These are phyloP conservation scores for Rachycentron canadum DNA, from an alignment of 2,797 vertebrate genomes.

Conservation along the genomic window DNA sequence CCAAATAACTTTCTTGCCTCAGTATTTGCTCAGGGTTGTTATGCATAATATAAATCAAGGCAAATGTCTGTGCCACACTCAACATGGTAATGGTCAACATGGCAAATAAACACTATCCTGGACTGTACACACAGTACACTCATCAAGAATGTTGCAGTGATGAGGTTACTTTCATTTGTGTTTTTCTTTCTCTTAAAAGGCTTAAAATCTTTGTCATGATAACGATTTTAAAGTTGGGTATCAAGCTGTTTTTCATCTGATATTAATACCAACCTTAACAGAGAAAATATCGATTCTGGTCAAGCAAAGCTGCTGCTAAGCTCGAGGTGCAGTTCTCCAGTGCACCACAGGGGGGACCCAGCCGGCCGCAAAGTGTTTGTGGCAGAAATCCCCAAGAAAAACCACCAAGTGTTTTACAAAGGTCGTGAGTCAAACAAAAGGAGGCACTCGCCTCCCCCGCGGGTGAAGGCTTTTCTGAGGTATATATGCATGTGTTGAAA, in stretches of 20 bases:
- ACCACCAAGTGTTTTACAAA: conserved; percentile 24
- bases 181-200: no score
- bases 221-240: neutral
- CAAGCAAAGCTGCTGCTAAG: no score
- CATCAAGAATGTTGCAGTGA: no score
- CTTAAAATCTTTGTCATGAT: no score
- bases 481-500: neutral
- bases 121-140: no score
- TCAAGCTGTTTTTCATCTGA: neutral
- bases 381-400: conserved; percentile 24
- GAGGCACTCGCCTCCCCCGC: rapidly evolving
- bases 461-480: neutral
- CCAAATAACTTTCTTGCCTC: neutral
- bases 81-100: no score
- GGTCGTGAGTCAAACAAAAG: conserved; percentile 26
- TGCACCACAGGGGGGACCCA: conserved; percentile 40
- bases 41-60: neutral
- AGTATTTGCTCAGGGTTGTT: neutral
- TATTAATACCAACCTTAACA: neutral
- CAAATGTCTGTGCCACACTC: no score
- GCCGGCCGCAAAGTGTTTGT: neutral
- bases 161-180: no score
- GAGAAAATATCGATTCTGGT: neutral
- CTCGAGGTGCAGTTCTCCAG: neutral
- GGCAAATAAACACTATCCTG: no score